Evolutionary conservation across 2,888 invertebrate species (phyloP).

Genomic region (Tryphoninae sp.): DNA sequence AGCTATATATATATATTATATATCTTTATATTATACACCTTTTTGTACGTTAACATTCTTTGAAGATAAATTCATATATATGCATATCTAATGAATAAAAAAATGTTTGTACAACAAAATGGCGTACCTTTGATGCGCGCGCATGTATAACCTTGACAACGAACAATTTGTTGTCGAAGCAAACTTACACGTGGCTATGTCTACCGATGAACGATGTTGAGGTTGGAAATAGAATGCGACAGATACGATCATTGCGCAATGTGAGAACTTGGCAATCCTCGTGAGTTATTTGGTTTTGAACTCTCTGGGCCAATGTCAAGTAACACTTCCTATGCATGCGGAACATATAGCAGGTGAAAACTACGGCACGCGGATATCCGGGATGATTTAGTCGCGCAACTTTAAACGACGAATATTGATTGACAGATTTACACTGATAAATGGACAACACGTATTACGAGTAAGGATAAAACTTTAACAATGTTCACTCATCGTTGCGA

Average conservation of each 20-base stretch:
- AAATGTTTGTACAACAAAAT: constrained; percentile 45
- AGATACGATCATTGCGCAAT: constrained; percentile 56
- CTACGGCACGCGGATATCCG: constrained; percentile 47
- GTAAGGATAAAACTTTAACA: too few relatives aligned
- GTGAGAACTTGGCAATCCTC: constrained; percentile 70
- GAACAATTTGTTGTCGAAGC: neutral
- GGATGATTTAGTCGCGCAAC: constrained; percentile 9
- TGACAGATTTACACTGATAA: too few relatives aligned
- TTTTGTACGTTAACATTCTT: constrained; percentile 67
- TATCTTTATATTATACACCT: constrained; percentile 55
- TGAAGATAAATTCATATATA: constrained; percentile 54
- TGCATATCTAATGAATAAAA: constrained; percentile 60
- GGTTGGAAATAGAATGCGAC: constrained; percentile 50
- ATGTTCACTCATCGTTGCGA: too few relatives aligned
- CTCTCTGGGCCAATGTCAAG: constrained; percentile 71
- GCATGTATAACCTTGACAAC: neutral
- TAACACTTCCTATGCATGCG: neutral
- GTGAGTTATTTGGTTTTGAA: constrained; percentile 68
- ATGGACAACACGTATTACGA: too few relatives aligned
- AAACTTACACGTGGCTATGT: neutral
- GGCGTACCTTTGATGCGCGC: neutral
- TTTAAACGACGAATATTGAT: neutral
- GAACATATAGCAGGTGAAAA: neutral
- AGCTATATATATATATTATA: constrained; percentile 41
- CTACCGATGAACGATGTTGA: neutral